Base-by-base conservation (phyloP, 2,888 invertebrate genomes). In the Nemapogon koenigi region DNA sequence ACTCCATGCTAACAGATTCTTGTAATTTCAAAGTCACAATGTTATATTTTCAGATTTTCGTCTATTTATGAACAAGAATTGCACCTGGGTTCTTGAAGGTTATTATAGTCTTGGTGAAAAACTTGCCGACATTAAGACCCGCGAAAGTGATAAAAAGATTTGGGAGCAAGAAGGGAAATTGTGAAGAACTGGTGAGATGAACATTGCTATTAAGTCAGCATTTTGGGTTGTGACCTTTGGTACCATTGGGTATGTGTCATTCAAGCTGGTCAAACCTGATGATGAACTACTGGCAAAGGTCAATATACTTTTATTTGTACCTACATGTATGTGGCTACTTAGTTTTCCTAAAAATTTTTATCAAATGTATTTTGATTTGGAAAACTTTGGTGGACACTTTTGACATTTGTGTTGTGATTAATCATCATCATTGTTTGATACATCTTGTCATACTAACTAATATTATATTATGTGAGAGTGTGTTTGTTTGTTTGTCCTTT, bases 51-150 rank as follows among this genome's bases (percentile, higher is more conserved):
- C 69, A 91, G 91, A 87, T 66, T 87, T 86, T 53, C 85, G 91
- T 44, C 71, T 82, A 49, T 86, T 86, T 55, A 81, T 88, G 63
- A 72, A 80, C 62, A 76, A 85, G 39, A 85, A 88, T 46, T 86
- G 73, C 59, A 87, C 88, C 36, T 78, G 66, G 52, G 55, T 86
- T 19, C 67, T 91, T 44, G 84, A 90, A 47, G 72, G 81, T 35
- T 91, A 86, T 62, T 91, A 91, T 60, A 66, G 67, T 48, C 50
- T 88, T 17, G 89, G 89, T 39, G 90, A 90, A 67, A 57, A 67
- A 28, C 47, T 88, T 7, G 81, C 83, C 38, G 68, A 82, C 26
- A 60, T 61, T 40, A 71, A 64, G 42, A 76, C 67, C 16, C 67
- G 89, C 45, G 66, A 83, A 46, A 48, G 69, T 35, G 86, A 87